Evolutionary conservation across 1,140 invertebrate species (phyloP).

Genomic region (Holotrichia oblita): DNA sequence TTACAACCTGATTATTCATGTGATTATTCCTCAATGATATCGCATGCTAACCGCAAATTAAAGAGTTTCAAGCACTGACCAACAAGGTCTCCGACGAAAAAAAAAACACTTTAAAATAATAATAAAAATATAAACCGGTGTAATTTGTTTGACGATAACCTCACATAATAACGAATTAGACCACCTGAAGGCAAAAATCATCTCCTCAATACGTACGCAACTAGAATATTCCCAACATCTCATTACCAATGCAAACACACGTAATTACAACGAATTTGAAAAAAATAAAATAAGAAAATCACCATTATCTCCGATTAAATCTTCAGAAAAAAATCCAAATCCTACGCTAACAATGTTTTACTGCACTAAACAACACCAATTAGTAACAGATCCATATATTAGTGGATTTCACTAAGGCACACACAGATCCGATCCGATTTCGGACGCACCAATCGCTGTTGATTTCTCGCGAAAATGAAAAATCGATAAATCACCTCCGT

Average conservation of each 20-base stretch:
- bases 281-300: neutral
- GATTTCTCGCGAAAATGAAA: neutral
- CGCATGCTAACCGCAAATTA: too few species aligned
- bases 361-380: neutral
- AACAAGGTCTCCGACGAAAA: too few species aligned
- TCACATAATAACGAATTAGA: too few species aligned
- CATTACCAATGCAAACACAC: neutral
- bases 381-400: neutral
- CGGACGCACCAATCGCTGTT: neutral
- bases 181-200: too few species aligned
- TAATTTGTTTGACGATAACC: too few species aligned
- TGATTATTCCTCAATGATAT: too few species aligned
- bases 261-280: neutral
- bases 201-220: too few species aligned
- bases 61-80: too few species aligned
- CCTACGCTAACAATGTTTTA: neutral
- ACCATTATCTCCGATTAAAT: neutral
- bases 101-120: too few species aligned
- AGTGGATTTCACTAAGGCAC: neutral
- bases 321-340: neutral
- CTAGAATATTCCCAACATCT: too few species aligned
- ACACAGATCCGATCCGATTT: neutral
- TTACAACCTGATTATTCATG: too few species aligned
- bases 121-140: too few species aligned
- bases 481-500: neutral